A percentile compares a stretch with the other conserved stretches of the same genome.
phyloP scores from a whole-genome alignment of 2,113 vertebrate genomes.

The Megaptera novaeangliae region DNA sequence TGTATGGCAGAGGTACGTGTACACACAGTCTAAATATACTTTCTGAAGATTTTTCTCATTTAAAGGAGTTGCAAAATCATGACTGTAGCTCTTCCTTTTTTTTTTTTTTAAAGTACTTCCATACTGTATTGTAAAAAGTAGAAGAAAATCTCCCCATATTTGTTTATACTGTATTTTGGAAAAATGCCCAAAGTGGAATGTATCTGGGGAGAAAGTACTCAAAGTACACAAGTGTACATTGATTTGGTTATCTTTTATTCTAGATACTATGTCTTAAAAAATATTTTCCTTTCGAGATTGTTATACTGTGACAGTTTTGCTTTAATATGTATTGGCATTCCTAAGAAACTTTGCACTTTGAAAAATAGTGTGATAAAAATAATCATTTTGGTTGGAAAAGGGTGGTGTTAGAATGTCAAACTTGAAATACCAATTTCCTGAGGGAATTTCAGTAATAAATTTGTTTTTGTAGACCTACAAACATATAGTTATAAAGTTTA shows the following conservation, averaged over 20 bases:
- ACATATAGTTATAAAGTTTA: neutral
- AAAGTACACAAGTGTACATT: neutral
- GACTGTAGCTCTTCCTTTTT: neutral
- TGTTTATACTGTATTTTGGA: neutral
- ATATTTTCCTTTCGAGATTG: neutral
- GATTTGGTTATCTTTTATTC: neutral
- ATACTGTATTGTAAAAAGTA: neutral
- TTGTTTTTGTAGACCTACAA: neutral
- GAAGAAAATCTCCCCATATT: neutral
- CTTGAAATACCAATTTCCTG: slow-evolving; percentile 48
- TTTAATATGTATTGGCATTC: neutral
- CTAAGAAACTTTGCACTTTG: slow-evolving; percentile 8
- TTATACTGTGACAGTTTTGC: neutral
- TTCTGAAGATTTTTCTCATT: neutral
- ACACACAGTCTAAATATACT: neutral
- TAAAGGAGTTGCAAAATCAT: neutral
- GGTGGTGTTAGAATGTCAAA: neutral
- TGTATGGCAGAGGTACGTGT: slow-evolving; percentile 96
- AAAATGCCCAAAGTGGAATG: neutral
- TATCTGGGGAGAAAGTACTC: neutral
- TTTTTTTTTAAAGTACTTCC: neutral
- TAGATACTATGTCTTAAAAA: neutral
- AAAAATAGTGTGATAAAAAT: slow-evolving; percentile 14
- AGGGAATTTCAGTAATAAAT: slow-evolving; percentile 50
- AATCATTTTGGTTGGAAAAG: neutral